Conservation (phyloP, 1,140 invertebrate species). For the Batillaria attramentaria region DNA sequence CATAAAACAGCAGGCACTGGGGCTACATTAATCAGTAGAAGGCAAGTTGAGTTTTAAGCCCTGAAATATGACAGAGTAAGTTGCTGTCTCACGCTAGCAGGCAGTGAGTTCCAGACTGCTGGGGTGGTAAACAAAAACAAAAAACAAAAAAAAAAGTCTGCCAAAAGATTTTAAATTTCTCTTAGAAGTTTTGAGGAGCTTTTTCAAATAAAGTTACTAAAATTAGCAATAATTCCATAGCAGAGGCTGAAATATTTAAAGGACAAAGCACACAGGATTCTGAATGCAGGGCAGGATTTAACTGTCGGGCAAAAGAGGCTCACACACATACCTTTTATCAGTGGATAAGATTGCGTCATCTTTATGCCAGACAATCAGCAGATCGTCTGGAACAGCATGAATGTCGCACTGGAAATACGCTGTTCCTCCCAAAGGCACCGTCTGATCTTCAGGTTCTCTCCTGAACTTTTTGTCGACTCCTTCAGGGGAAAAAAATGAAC, state of each 20-base stretch:
- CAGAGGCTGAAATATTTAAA: background rate
- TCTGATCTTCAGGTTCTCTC: background rate
- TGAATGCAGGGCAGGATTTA: background rate
- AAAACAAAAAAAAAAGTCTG: too few relatives aligned
- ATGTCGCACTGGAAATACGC: slow-evolving; percentile 21
- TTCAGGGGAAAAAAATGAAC: background rate
- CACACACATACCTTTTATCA: slow-evolving; percentile 12
- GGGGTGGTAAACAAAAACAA: too few relatives aligned
- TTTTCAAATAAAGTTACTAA: too few relatives aligned
- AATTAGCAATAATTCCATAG: background rate
- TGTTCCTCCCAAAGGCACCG: background rate
- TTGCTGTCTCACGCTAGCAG: too few relatives aligned
- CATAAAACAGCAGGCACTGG: too few relatives aligned
- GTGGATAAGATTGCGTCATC: background rate
- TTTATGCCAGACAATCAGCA: slow-evolving; percentile 19
- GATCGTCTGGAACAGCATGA: background rate
- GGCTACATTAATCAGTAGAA: too few relatives aligned
- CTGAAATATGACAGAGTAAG: too few relatives aligned
- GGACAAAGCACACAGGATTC: background rate
- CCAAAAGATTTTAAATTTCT: too few relatives aligned
- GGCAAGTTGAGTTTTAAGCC: too few relatives aligned
- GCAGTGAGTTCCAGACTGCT: too few relatives aligned
- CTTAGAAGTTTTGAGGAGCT: too few relatives aligned
- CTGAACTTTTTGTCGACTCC: slow-evolving; percentile 18
- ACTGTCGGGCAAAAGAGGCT: background rate